Conservation (phyloP, 2,888 invertebrate species). For the Morpho deidamia region DNA sequence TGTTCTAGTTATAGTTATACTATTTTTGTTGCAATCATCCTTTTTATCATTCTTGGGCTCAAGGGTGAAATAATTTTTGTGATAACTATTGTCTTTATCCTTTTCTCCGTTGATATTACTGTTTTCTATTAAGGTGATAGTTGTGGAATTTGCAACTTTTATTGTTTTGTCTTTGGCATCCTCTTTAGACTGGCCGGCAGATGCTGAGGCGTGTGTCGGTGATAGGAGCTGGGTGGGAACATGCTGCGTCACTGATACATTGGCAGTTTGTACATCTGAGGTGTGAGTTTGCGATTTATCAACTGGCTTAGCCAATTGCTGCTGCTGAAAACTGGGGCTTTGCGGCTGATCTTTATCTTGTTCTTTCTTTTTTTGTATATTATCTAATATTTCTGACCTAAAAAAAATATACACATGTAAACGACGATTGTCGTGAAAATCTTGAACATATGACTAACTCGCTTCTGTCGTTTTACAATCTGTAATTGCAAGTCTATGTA, state of each 20-base stretch:
- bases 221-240: slow-evolving; percentile 58
- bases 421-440: background rate
- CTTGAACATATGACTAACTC: too few species aligned
- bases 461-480: slow-evolving; percentile 14
- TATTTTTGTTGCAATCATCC: slow-evolving; percentile 71
- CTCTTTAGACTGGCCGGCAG: slow-evolving; percentile 49
- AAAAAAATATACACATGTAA: slow-evolving; percentile 33
- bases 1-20: slow-evolving; percentile 69
- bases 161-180: slow-evolving; percentile 63
- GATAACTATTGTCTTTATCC: slow-evolving; percentile 59
- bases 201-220: slow-evolving; percentile 46
- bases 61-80: slow-evolving; percentile 65
- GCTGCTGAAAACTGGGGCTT: slow-evolving; percentile 48
- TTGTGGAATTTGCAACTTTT: slow-evolving; percentile 67
- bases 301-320: slow-evolving; percentile 43
- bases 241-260: slow-evolving; percentile 57
- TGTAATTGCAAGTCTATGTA: slow-evolving; percentile 14
- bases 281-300: slow-evolving; percentile 47
- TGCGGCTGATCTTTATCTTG: slow-evolving; percentile 58
- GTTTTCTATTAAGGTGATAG: slow-evolving; percentile 67
- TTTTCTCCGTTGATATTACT: slow-evolving; percentile 53
- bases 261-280: slow-evolving; percentile 44
- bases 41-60: slow-evolving; percentile 68
- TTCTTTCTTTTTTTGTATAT: slow-evolving; percentile 75
- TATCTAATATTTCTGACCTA: slow-evolving; percentile 82